Evolutionary conservation across 2,797 vertebrate genomes (phyloP).

Genomic region (Onychomys torridus): DNA sequence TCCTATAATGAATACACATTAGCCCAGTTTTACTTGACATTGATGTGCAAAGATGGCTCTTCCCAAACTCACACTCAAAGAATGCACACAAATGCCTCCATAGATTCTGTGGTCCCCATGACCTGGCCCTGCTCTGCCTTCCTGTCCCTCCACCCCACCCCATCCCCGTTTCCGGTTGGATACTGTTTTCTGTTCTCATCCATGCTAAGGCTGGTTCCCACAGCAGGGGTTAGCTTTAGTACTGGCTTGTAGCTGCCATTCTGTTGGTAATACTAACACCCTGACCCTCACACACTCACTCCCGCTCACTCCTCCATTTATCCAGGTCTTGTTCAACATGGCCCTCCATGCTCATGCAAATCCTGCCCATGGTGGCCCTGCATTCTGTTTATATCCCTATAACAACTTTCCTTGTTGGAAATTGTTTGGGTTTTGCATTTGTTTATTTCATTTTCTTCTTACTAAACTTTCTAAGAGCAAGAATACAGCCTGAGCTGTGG

Average conservation of each 20-base stretch:
- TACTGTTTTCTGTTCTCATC: not conserved
- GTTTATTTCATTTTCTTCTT: conserved; percentile 17
- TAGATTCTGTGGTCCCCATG: no score
- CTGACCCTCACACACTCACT: not conserved
- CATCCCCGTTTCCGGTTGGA: not conserved
- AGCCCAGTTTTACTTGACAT: conserved; percentile 1
- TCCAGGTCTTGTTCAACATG: not conserved
- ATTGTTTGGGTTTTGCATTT: conserved; percentile 31
- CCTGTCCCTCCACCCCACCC: no score
- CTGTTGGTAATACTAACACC: not conserved
- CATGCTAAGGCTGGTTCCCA: not conserved
- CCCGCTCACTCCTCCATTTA: not conserved
- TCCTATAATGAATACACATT: not conserved
- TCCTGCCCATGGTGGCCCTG: not conserved
- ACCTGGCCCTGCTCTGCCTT: not conserved
- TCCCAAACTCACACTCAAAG: not conserved
- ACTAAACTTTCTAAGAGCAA: conserved; percentile 31
- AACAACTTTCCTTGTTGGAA: not conserved
- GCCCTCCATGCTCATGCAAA: not conserved
- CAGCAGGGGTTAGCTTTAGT: not conserved
- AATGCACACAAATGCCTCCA: not conserved
- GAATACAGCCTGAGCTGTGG: not conserved
- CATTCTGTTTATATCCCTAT: not conserved
- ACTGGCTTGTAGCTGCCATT: not conserved
- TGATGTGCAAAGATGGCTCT: conserved; percentile 19